Evolutionary conservation across 1,140 invertebrate genomes (phyloP).

Genomic region (Pseudomyrmex pallidus): DNA sequence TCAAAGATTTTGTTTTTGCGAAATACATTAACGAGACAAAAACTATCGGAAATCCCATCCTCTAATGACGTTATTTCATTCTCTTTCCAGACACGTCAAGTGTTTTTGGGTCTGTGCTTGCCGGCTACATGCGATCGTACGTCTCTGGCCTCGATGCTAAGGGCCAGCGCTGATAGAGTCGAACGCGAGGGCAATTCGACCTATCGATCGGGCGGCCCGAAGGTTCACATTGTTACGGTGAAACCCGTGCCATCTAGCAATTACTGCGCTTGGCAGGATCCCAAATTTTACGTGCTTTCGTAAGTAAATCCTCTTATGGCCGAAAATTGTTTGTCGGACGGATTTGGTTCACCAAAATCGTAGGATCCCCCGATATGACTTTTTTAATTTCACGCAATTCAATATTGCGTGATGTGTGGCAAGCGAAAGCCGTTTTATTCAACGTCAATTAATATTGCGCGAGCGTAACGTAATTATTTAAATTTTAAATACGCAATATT

Average conservation of each 20-base stretch:
- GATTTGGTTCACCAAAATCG: not conserved
- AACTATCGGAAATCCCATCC: not conserved
- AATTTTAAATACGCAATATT: too few relatives aligned
- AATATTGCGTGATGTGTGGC: not conserved
- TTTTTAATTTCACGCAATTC: not conserved
- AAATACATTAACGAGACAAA: conserved; percentile 19
- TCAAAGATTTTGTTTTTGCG: not conserved
- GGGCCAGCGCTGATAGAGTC: conserved; percentile 84
- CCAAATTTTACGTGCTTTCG: conserved; percentile 90
- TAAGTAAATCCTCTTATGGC: conserved; percentile 83
- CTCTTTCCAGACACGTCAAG: conserved; percentile 87
- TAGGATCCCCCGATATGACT: not conserved
- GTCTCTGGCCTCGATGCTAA: conserved; percentile 87
- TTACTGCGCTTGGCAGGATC: conserved; percentile 88
- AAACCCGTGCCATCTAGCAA: conserved; percentile 89
- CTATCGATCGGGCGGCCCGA: conserved; percentile 79
- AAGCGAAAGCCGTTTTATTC: not conserved
- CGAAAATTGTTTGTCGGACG: conserved; percentile 13
- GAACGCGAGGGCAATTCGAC: conserved; percentile 83
- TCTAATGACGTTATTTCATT: conserved; percentile 47
- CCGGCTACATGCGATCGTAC: conserved; percentile 88
- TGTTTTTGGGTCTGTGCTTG: conserved; percentile 90
- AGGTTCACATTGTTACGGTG: conserved; percentile 86
- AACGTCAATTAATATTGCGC: not conserved
- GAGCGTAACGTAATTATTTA: too few relatives aligned